Evolutionary conservation across 1,140 invertebrate species (phyloP), one percentile per base, ranked within the genome.

Genomic region (Bursaphelenchus mucronatus): DNA sequence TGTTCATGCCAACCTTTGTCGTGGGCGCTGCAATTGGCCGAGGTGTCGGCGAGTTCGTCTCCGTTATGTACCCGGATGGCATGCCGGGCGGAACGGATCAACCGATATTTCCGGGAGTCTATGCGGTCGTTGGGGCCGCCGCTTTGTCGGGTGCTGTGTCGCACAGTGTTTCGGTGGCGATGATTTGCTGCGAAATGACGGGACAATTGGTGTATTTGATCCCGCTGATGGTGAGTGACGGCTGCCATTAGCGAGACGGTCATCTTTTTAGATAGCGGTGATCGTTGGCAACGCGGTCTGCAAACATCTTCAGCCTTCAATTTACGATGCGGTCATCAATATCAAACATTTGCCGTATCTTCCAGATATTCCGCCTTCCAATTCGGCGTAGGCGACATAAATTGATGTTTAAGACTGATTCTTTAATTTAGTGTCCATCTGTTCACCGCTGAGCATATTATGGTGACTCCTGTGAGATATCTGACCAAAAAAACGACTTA

Each of bases 131-230:
- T 9, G 85, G 83, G 5, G 94, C 94, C 2, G 94, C 94, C 6
- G 92, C 94, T 5, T 90, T 97, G 79, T 91, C 92, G 5, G 94
- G 92, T 13, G 90, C 92, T 45, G 92, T 97, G 1, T 97, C 95
- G 0, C 91, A 97, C 81, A 95, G 94, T 0, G 93, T 98, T 45
- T 96, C 92, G 3, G 94, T 94, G 17, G 92, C 92, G 67, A 93
- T 98, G 53, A 98, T 98, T 71, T 90, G 96, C 45, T 95, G 96
- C 82, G 95, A 98, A 84, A 90, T 98, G 88, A 98, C 94, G 1
- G 93, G 93, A 53, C 92, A 97, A 84, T 93, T 97, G 70, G 93
- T 91, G 9, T 93, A 97, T 77, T 89, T 97, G 30, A 87, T 98
- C 46, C 94, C 95, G 0, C 90, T 96, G 57, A 95, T 98, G 88